Base-by-base conservation (phyloP, 2,797 vertebrate species). In the Chaetodon trifasciatus region DNA sequence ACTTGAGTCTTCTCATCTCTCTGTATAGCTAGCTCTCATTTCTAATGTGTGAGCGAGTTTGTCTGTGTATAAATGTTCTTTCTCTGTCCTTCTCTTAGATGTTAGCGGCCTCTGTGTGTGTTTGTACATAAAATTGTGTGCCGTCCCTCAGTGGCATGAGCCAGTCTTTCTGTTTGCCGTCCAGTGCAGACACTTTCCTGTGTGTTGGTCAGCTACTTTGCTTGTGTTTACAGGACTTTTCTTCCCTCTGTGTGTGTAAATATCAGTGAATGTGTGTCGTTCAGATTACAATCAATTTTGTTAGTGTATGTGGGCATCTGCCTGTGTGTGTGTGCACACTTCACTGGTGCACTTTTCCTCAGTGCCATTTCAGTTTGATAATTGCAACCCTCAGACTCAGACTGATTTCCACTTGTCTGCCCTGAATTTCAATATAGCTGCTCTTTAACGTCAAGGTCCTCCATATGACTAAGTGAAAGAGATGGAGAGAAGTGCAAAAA, bases 331-430 rank as follows among this genome's bases (percentile, higher is more conserved):
- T 68, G 53, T 35, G 39, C 37, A 52, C n/a, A 17, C 15, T 23
- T 42, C 70, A 37, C 32, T 32, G 19, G 4, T 0, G 0, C 37
- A 35, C n/a, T 74, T 60, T 49, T 24, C 39, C 55, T 69, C 15
- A 35, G 46, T 82, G 37, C 52, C 52, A 58, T 72, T 57, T 76
- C 53, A 72, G 49, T 63, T 15, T 71, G 57, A 78, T 85, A 81
- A 82, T 85, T 82, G 62, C 74, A 74, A 39, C 71, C 67, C 74
- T 83, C 76, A 74, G 63, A 79, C 76, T 70, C 64, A 62, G 77
- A 85, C 82, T 76, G 80, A 89, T 86, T 86, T 86, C 80, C 74
- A 78, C 78, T 88, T 69, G 70, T 86, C 80, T 83, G 70, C n/a
- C 19, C 44, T 82, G 81, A 69, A 79, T 82, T 74, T 88, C 70